Evolutionary conservation across 1,140 invertebrate genomes (phyloP).

Genomic region (Saccostrea cuccullata): DNA sequence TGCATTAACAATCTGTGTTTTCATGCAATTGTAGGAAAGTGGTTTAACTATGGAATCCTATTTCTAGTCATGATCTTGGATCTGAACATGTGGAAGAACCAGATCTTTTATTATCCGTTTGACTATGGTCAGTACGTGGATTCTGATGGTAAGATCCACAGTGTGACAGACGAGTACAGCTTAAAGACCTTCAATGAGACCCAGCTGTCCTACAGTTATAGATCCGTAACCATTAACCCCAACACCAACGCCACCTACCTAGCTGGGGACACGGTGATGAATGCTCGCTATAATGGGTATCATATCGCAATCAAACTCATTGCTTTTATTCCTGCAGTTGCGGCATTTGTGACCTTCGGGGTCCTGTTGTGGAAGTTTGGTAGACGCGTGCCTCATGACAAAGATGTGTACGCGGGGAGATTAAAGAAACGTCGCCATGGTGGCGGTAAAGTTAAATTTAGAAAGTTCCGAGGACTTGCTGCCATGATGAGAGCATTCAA

Average conservation of each 20-base stretch:
- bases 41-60: conserved; percentile 83
- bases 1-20: neutral
- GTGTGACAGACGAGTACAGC: conserved; percentile 77
- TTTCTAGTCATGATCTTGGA: conserved; percentile 82
- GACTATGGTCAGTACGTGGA: conserved; percentile 81
- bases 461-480: neutral
- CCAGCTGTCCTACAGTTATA: conserved; percentile 77
- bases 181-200: conserved; percentile 75
- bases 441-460: conserved; percentile 36
- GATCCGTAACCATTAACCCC: conserved; percentile 77
- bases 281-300: conserved; percentile 80
- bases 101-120: conserved; percentile 81
- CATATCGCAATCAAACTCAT: conserved; percentile 78
- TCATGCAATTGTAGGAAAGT: conserved; percentile 80
- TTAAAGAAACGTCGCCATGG: conserved; percentile 68
- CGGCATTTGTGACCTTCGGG: conserved; percentile 79
- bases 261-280: conserved; percentile 80
- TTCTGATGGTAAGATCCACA: conserved; percentile 78
- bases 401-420: conserved; percentile 74
- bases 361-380: conserved; percentile 80
- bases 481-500: conserved; percentile 7
- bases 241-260: conserved; percentile 76
- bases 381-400: conserved; percentile 77
- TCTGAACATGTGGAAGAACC: conserved; percentile 84
- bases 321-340: conserved; percentile 79